phyloP scores from a whole-genome alignment of 1,140 invertebrate species.

The Cryptotermes secundus region DNA sequence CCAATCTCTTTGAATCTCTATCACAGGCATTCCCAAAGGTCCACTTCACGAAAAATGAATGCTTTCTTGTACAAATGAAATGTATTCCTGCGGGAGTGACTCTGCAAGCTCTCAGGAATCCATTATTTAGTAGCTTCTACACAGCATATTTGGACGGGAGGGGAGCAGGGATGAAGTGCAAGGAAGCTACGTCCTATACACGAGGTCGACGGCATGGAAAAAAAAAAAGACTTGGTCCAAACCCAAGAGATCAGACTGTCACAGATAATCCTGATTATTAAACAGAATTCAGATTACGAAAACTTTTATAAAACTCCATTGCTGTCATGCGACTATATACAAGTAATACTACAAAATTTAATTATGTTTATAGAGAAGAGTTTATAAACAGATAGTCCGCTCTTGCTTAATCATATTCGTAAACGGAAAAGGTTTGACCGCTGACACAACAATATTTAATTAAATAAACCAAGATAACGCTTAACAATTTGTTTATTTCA shows the following conservation, averaged over 20 bases:
- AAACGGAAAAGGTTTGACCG: too few relatives aligned
- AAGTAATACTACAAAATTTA: too few relatives aligned
- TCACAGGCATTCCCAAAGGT: slow-evolving; percentile 30
- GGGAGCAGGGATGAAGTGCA: not conserved
- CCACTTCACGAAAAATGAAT: slow-evolving; percentile 35
- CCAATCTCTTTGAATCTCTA: slow-evolving; percentile 36
- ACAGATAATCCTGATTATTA: too few relatives aligned
- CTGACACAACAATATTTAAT: too few relatives aligned
- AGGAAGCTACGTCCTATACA: not conserved
- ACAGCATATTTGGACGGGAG: not conserved
- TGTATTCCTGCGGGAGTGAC: slow-evolving; percentile 31
- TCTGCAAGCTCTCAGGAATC: slow-evolving; percentile 32
- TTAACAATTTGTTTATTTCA: too few relatives aligned
- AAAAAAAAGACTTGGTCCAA: not conserved
- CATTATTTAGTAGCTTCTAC: slow-evolving; percentile 33
- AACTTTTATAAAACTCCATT: too few relatives aligned
- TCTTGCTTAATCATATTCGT: too few relatives aligned
- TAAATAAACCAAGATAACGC: too few relatives aligned
- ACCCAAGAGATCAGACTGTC: not conserved
- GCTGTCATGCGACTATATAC: too few relatives aligned
- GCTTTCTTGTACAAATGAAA: slow-evolving; percentile 36
- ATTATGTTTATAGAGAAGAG: too few relatives aligned
- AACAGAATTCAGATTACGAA: too few relatives aligned
- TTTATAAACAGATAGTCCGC: too few relatives aligned
- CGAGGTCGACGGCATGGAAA: not conserved